Evolutionary conservation across 2,113 vertebrate species (phyloP), one percentile per base, ranked within the genome.

Genomic region (Gasterosteus aculeatus): DNA sequence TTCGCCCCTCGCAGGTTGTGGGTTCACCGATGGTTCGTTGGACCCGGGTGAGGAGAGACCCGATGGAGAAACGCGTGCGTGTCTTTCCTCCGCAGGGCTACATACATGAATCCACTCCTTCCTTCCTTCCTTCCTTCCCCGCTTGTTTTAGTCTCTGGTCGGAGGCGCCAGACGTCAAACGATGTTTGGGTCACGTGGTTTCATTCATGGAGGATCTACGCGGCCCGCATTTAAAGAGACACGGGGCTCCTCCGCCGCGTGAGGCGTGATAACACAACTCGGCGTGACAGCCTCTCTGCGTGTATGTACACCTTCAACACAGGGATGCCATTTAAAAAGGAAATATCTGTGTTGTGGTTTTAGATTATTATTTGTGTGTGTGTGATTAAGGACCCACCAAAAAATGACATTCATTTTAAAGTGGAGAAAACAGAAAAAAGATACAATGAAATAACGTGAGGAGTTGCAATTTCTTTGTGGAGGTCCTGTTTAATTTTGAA

Each of bases 171-270:
- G 92, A 94, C 93, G 95, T 97, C 96, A 97, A 95, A 94, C 95
- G 96, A 95, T 97, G 95, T 96, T 96, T 96, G 94, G 89, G 94
- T 97, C 96, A 96, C 95, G 94, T 96, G 96, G 91, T 92, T 96
- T 96, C 96, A 97, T 97, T 97, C 96, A 97, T 97, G 95, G 95
- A 95, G 95, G 93, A 85, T 90, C 92, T 89, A 91, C 92, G 95
- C 94, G 93, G 85, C 91, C 89, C 83, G 82, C 77, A 76, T 89
- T 94, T 93, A 94, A 94, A 94, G 94, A 80, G 69, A 90, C 89
- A 93, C 49, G 76, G 76, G 70, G 77, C 84, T 12, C 73, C 82
- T 83, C 89, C 87, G 81, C 86, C 35, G 60, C 57, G 83, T 78
- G 77, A 31, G 54, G 70, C 60, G 16, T n/a, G 77, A 83, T 78